Conservation (phyloP, 2,113 vertebrate species). For the Myrmecophaga tridactyla region DNA sequence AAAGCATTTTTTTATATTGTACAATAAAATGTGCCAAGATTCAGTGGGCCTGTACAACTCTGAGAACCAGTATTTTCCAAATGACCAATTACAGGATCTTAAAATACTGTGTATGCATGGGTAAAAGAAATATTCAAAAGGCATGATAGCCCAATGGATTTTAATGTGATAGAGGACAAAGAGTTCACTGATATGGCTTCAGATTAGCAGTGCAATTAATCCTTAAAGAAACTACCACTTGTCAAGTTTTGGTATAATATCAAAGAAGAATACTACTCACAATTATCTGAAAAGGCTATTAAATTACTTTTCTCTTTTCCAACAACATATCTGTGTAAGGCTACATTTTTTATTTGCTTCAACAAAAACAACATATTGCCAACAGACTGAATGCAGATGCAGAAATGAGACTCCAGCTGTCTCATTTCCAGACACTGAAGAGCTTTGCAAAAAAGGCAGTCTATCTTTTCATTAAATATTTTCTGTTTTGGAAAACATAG, state of each 20-base stretch:
- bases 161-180: neutral
- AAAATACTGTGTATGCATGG: neutral
- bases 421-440: neutral
- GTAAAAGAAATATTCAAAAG: neutral
- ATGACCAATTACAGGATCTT: neutral
- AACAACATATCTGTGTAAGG: neutral
- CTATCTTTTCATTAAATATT: neutral
- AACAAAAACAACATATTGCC: neutral
- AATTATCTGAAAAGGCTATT: neutral
- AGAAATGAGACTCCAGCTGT: neutral
- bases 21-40: neutral
- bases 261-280: neutral
- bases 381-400: neutral
- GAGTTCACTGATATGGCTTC: neutral
- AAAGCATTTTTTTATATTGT: neutral
- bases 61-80: neutral
- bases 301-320: neutral
- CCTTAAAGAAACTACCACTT: slow-evolving; percentile 6
- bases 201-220: neutral
- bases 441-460: neutral
- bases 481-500: neutral
- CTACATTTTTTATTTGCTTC: neutral
- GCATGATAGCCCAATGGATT: neutral
- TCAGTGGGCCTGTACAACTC: neutral
- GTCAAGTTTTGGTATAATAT: neutral